Percentiles rank a stretch among this genome's conserved stretches.
Evolutionary conservation across 2,113 vertebrate genomes (phyloP).

Genomic region (Plecturocebus donacophilus): DNA sequence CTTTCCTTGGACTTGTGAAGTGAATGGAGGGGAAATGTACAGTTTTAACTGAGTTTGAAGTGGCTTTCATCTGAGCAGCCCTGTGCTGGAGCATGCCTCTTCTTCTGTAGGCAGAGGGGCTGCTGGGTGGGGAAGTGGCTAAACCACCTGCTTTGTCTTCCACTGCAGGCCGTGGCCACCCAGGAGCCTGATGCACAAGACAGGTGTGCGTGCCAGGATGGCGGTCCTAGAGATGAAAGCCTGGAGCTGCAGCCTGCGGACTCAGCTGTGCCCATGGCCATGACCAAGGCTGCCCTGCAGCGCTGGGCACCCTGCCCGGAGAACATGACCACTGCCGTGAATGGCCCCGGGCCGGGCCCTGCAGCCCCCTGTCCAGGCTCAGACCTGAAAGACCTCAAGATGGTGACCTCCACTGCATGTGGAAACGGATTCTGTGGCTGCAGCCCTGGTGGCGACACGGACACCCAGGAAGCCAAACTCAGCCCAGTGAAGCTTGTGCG

Average conservation of each 20-base stretch:
- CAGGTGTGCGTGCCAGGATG: background rate
- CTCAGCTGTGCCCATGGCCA: conserved; percentile 70
- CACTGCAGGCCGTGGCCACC: conserved; percentile 10
- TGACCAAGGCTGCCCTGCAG: conserved; percentile 75
- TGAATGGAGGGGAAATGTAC: background rate
- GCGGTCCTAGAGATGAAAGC: background rate
- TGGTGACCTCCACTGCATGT: conserved; percentile 80
- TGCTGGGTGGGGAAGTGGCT: conserved; percentile 39
- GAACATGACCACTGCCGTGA: conserved; percentile 83
- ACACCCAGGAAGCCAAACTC: conserved; percentile 84
- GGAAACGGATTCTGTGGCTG: conserved; percentile 77
- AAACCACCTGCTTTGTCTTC: conserved; percentile 67
- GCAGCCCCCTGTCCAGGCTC: conserved; percentile 75
- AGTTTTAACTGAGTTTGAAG: background rate
- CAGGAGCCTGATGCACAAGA: background rate
- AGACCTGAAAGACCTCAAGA: conserved; percentile 82
- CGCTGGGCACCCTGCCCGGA: conserved; percentile 75
- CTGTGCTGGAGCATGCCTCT: background rate
- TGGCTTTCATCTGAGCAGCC: background rate
- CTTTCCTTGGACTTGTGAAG: background rate
- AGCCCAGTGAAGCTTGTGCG: conserved; percentile 90
- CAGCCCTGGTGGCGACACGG: conserved; percentile 78
- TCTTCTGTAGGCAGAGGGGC: background rate
- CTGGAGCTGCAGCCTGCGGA: background rate
- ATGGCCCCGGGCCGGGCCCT: conserved; percentile 79